A percentile compares a stretch with the other conserved stretches of the same genome.
phyloP scores from a whole-genome alignment of 2,797 vertebrate species.

The Cyprinella venusta region DNA sequence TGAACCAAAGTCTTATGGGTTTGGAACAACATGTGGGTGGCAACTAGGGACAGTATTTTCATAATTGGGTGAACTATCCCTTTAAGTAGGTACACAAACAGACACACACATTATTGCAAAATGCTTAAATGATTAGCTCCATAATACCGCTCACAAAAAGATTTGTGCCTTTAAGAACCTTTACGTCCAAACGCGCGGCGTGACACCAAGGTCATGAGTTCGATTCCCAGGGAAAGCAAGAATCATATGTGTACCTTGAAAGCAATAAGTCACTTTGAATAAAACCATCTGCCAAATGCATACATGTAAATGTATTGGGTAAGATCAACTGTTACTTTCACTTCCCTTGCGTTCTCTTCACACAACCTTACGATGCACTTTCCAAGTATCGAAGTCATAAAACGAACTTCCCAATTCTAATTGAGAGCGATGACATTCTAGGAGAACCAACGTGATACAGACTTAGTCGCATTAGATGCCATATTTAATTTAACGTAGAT shows the following conservation, averaged over 20 bases:
- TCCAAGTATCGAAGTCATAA: neutral
- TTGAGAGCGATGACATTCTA: neutral
- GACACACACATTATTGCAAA: neutral
- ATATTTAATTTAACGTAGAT: neutral
- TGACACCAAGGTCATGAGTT: neutral
- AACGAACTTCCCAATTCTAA: neutral
- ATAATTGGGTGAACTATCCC: neutral
- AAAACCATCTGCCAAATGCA: neutral
- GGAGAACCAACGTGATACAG: neutral
- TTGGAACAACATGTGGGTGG: neutral
- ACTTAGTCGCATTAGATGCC: neutral
- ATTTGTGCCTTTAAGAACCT: neutral
- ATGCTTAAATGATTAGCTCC: neutral
- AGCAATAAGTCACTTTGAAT: neutral
- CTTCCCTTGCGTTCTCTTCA: neutral
- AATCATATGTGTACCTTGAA: neutral
- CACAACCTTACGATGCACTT: neutral
- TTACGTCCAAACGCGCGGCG: neutral
- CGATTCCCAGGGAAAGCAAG: neutral
- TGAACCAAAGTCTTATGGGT: neutral
- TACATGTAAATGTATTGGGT: neutral
- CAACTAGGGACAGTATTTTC: neutral
- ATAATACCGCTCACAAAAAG: neutral
- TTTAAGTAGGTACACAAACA: neutral
- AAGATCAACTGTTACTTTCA: constrained; percentile 1